Evolutionary conservation across 2,113 vertebrate species (phyloP).

Genomic region (Trochalopteron elliotii): DNA sequence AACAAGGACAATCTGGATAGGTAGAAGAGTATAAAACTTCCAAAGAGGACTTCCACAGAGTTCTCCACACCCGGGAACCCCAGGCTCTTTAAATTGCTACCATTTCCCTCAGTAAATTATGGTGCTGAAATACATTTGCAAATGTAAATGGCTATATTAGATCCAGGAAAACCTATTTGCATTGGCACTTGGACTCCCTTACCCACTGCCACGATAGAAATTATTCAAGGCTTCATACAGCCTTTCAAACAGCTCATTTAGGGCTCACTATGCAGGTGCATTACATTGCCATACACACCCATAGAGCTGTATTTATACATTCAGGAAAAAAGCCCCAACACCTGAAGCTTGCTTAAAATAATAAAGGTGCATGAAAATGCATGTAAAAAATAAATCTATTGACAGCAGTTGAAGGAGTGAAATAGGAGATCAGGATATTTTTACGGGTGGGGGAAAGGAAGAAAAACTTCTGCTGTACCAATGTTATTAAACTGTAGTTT

Average conservation of each 20-base stretch:
- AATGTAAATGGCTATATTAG: slow-evolving; percentile 46
- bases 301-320: neutral
- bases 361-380: neutral
- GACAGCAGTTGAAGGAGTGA: neutral
- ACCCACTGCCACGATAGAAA: neutral
- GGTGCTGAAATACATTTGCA: slow-evolving; percentile 41
- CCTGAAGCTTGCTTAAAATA: neutral
- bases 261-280: neutral
- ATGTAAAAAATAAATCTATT: neutral
- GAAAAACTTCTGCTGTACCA: neutral
- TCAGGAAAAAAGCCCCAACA: neutral
- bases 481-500: neutral
- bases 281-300: neutral
- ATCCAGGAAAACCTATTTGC: slow-evolving; percentile 22
- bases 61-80: neutral
- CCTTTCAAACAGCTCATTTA: neutral
- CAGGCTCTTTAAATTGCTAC: slow-evolving; percentile 52
- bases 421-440: neutral
- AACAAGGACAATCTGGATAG: neutral
- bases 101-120: slow-evolving; percentile 58
- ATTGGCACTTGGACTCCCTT: neutral
- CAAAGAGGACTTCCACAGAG: slow-evolving; percentile 24
- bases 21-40: neutral
- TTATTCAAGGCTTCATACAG: neutral
- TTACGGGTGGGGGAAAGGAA: neutral